Evolutionary conservation across 2,113 vertebrate species (phyloP).

Genomic region (Hydropotes inermis): DNA sequence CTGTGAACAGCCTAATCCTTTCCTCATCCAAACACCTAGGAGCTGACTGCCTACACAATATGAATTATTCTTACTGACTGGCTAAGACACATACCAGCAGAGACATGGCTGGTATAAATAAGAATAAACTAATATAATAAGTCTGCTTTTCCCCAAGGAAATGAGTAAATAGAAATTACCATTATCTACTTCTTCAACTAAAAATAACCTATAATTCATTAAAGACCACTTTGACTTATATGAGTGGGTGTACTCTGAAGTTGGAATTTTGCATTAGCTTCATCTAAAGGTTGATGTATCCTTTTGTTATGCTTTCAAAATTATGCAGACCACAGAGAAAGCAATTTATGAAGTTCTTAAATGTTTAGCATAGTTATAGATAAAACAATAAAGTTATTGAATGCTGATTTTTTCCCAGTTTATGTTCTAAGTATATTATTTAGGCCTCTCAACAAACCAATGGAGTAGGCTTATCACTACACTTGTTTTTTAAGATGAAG

Average conservation of each 20-base stretch:
- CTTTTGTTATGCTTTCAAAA: slow-evolving; percentile 10
- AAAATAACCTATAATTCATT: slow-evolving; percentile 44
- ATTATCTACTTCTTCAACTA: slow-evolving; percentile 25
- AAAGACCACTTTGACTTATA: neutral
- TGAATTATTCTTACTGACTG: neutral
- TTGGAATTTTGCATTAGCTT: slow-evolving; percentile 15
- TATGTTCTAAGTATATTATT: neutral
- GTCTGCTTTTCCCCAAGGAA: slow-evolving; percentile 23
- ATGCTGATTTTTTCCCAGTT: neutral
- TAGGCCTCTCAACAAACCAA: neutral
- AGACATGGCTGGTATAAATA: neutral
- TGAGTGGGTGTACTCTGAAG: neutral
- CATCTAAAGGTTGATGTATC: neutral
- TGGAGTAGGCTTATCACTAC: neutral
- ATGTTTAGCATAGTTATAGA: neutral
- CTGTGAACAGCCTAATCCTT: neutral
- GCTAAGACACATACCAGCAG: neutral
- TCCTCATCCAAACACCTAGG: neutral
- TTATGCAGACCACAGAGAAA: neutral
- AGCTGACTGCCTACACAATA: neutral
- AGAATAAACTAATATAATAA: slow-evolving; percentile 41
- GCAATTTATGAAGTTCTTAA: slow-evolving; percentile 33
- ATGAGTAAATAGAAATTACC: slow-evolving; percentile 23
- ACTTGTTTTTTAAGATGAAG: neutral
- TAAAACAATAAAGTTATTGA: slow-evolving; percentile 24